Base-by-base conservation (phyloP, 2,888 invertebrate species). In the Athalia circularis region DNA sequence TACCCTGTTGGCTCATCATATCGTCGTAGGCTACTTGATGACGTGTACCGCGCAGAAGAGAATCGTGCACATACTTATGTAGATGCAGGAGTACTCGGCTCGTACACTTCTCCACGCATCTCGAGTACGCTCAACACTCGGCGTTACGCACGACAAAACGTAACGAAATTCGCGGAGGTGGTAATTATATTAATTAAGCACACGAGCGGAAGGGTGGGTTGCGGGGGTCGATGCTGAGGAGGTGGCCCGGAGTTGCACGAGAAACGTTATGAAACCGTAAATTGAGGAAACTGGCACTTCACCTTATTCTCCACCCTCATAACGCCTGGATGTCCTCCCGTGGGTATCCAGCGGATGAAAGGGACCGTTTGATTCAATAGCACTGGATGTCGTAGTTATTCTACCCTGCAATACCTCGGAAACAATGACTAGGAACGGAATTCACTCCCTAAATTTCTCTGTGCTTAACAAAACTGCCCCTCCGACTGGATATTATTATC, bases 201-300 rank as follows among this genome's bases (percentile, higher is more conserved):
- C 59, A 0, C 45, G 54, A 59, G 13, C 45, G 57, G 13, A 52
- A 15, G 72, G 72, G 72, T 68, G 54, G 43, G 15, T 54, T 54
- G 15, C 62, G 62, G 13, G 62, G 62, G n/a, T 7, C 7, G 29
- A 47, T n/a, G 45, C 47, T 45, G 48, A 72, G 47, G 50, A 47
- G 57, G 29, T 29, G 29, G 29, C 1, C 62, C 5, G 15, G 62
- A 75, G 48, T 62, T 8, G 29, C 29, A 29, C 29, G 57, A 72
- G 72, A 47, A 72, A 72, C 72, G 57, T 72, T 72, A 72, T 72
- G 75, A 75, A 75, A 75, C 75, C 64, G 75, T 75, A 75, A 75
- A 62, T 75, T 62, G 75, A 62, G 50, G 75, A 75, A 75, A 75
- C 62, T 64, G 62, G 45, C 50, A 75, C 75, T 62, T 43, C 61